Evolutionary conservation across 2,888 invertebrate genomes (phyloP).

Genomic region (Oasisia sp.): DNA sequence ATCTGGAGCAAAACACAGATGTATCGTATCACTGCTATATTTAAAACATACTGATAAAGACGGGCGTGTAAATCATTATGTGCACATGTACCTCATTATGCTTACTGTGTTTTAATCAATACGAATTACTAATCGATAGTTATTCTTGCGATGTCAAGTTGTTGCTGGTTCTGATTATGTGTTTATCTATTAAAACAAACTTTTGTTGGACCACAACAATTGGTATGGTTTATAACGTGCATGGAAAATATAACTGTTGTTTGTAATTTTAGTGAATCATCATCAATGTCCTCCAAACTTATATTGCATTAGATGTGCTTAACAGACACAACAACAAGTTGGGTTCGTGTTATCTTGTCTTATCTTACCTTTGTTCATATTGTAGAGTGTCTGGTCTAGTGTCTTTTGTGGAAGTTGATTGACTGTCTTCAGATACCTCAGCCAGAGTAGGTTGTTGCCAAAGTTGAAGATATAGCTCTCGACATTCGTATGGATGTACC

Average conservation of each 20-base stretch:
- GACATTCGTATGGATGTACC: conserved; percentile 71
- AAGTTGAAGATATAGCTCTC: conserved; percentile 97
- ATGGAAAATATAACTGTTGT: too few relatives aligned
- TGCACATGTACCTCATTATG: neutral
- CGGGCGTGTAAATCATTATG: neutral
- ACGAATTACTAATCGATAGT: neutral
- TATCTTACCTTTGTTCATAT: conserved; percentile 76
- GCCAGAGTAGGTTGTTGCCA: conserved; percentile 91
- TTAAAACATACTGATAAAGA: neutral
- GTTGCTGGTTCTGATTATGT: neutral
- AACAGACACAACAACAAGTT: neutral
- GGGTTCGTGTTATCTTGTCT: conserved; percentile 77
- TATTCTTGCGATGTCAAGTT: neutral
- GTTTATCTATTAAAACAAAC: neutral
- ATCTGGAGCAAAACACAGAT: neutral
- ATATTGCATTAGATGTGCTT: too few relatives aligned
- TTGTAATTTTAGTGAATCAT: too few relatives aligned
- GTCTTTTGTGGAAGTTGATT: conserved; percentile 85
- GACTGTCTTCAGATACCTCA: conserved; percentile 83
- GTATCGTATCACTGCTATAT: neutral
- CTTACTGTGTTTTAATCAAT: neutral
- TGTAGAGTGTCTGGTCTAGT: conserved; percentile 82
- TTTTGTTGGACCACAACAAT: neutral
- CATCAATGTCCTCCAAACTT: too few relatives aligned
- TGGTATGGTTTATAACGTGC: too few relatives aligned